Conservation (phyloP, 2,797 vertebrate species). For the Taenioides sp. region DNA sequence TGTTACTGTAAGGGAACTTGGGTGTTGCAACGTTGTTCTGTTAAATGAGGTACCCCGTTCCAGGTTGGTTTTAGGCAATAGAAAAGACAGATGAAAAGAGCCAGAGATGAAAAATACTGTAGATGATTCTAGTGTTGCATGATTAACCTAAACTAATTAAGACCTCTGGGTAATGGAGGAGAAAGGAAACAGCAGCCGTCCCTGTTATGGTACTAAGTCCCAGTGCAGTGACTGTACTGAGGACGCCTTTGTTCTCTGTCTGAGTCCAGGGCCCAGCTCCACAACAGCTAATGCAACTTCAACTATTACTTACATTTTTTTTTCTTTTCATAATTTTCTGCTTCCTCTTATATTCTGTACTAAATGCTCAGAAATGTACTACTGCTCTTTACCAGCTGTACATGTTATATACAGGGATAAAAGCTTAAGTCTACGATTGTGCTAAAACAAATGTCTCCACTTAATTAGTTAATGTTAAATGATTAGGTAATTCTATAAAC, state of each 20-base stretch:
- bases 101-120: slow-evolving; percentile 72
- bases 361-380: background rate
- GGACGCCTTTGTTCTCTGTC: slow-evolving; percentile 67
- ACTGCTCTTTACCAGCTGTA: background rate
- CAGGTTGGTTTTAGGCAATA: slow-evolving; percentile 71
- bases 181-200: slow-evolving; percentile 66
- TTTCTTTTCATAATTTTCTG: too few species aligned
- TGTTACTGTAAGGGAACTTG: slow-evolving; percentile 57
- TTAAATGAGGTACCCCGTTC: slow-evolving; percentile 63
- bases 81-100: slow-evolving; percentile 76
- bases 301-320: slow-evolving; percentile 11
- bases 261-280: slow-evolving; percentile 59
- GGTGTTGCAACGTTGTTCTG: slow-evolving; percentile 53
- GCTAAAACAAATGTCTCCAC: background rate
- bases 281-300: slow-evolving; percentile 44
- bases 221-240: slow-evolving; percentile 53
- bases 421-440: too few species aligned
- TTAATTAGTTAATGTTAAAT: too few species aligned
- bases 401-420: background rate
- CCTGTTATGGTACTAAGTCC: slow-evolving; percentile 66
- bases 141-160: slow-evolving; percentile 84
- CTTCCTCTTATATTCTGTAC: background rate
- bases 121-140: slow-evolving; percentile 76
- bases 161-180: slow-evolving; percentile 78
- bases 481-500: too few species aligned